These are phyloP conservation scores for Clarias macrocephalus DNA, from an alignment of 2,113 vertebrate species.

Conservation along the genomic window DNA sequence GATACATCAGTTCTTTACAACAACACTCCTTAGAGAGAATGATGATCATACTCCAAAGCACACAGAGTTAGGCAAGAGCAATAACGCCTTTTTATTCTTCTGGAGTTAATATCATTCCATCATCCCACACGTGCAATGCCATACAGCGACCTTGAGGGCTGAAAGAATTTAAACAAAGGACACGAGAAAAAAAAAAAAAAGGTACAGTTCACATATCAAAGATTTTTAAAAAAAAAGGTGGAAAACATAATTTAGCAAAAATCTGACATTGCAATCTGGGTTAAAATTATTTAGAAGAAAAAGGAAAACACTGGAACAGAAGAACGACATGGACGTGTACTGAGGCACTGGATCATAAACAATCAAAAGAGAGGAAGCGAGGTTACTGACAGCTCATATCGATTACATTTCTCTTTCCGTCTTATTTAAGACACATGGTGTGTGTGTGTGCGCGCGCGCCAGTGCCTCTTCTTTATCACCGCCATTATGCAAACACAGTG, in stretches of 20 bases:
- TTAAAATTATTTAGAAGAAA: slow-evolving; percentile 68
- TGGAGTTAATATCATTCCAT: slow-evolving; percentile 64
- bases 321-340: slow-evolving; percentile 4
- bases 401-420: slow-evolving; percentile 19
- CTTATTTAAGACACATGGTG: slow-evolving; percentile 19
- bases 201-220: slow-evolving; percentile 56
- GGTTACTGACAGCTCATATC: slow-evolving; percentile 10
- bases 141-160: slow-evolving; percentile 59
- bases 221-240: slow-evolving; percentile 52
- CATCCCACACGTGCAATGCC: slow-evolving; percentile 60
- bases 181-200: slow-evolving; percentile 28
- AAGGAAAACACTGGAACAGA: slow-evolving; percentile 45
- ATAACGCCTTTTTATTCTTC: slow-evolving; percentile 64
- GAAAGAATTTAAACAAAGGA: slow-evolving; percentile 53
- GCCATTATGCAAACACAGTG: slow-evolving; percentile 31
- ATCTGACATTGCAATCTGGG: slow-evolving; percentile 58
- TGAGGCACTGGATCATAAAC: slow-evolving; percentile 48
- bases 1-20: background rate
- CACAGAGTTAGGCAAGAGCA: slow-evolving; percentile 27
- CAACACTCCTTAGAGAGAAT: background rate
- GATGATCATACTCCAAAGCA: background rate
- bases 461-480: slow-evolving; percentile 11
- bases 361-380: slow-evolving; percentile 28
- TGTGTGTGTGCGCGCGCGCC: background rate
- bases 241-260: slow-evolving; percentile 47